Conservation (phyloP, 2,113 vertebrate species). For the Nerophis lumbriciformis region DNA sequence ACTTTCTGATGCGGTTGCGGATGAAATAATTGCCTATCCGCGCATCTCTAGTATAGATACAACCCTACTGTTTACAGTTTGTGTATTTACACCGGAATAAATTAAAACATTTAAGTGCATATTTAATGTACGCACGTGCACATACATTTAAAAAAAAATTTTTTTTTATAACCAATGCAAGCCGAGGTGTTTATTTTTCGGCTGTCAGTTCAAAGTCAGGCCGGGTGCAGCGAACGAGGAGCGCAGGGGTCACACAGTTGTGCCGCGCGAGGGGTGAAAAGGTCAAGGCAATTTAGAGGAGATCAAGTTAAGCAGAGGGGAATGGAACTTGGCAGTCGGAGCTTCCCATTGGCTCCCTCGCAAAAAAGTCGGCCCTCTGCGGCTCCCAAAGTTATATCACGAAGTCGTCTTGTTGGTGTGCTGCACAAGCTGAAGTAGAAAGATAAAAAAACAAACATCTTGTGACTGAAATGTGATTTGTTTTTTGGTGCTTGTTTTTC, state of each 20-base stretch:
- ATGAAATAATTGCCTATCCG: no score
- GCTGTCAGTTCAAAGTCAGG: not conserved
- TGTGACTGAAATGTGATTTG: not conserved
- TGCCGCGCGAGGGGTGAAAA: constrained; percentile 49
- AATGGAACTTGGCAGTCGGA: constrained; percentile 56
- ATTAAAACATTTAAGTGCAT: not conserved
- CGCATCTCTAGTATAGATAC: no score
- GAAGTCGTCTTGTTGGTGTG: constrained; percentile 27
- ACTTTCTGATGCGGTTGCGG: no score
- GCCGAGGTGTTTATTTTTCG: not conserved
- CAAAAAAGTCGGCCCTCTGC: constrained; percentile 41
- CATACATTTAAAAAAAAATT: no score
- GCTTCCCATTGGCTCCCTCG: constrained; percentile 50
- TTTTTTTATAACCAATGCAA: not conserved
- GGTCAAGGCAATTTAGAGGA: constrained; percentile 52
- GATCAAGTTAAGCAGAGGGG: constrained; percentile 50
- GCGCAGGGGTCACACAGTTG: constrained; percentile 43
- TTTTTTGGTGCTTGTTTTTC: not conserved
- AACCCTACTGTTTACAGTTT: no score
- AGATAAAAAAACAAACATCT: constrained; percentile 19
- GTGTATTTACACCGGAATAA: no score
- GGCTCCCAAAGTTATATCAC: constrained; percentile 45
- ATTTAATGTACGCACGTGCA: not conserved
- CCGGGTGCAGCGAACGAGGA: constrained; percentile 36
- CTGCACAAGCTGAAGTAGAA: constrained; percentile 22